These are phyloP conservation scores for Achroia grisella DNA, from an alignment of 1,140 invertebrate species.

Conservation along the genomic window DNA sequence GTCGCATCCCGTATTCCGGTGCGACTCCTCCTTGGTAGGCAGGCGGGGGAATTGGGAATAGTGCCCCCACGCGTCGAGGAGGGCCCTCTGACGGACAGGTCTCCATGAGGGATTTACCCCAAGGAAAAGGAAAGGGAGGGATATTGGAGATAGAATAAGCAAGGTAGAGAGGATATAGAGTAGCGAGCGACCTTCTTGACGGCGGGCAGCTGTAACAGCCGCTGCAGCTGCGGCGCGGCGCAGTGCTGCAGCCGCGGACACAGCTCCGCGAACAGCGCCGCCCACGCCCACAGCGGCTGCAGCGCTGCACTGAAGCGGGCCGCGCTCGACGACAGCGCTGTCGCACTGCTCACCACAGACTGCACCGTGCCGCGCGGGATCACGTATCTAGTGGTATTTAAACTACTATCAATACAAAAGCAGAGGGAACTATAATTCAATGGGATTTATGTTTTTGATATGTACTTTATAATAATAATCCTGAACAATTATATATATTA, in stretches of 20 bases:
- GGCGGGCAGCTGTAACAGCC: constrained; percentile 43
- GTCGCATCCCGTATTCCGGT: too few species aligned
- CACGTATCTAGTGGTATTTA: constrained; percentile 23
- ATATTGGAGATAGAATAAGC: background rate
- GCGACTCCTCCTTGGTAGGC: too few species aligned
- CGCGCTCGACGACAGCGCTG: constrained; percentile 18
- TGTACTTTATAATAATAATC: too few species aligned
- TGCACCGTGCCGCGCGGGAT: constrained; percentile 35
- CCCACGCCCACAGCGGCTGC: constrained; percentile 31
- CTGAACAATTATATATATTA: too few species aligned
- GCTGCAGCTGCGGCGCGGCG: constrained; percentile 33
- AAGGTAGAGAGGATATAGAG: background rate
- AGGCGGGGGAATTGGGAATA: too few species aligned
- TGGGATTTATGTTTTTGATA: too few species aligned
- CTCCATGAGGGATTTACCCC: too few species aligned
- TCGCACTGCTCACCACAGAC: constrained; percentile 19
- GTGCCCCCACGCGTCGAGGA: too few species aligned
- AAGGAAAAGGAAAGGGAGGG: background rate
- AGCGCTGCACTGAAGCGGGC: constrained; percentile 11
- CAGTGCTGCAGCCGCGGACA: constrained; percentile 35
- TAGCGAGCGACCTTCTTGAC: constrained; percentile 37
- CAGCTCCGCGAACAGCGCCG: constrained; percentile 33
- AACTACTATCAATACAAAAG: too few species aligned
- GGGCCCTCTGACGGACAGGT: too few species aligned
- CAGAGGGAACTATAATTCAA: too few species aligned